Percentiles rank a stretch among this genome's conserved stretches.
phyloP scores from a whole-genome alignment of 2,797 vertebrate species.

The Austrolebias charrua region DNA sequence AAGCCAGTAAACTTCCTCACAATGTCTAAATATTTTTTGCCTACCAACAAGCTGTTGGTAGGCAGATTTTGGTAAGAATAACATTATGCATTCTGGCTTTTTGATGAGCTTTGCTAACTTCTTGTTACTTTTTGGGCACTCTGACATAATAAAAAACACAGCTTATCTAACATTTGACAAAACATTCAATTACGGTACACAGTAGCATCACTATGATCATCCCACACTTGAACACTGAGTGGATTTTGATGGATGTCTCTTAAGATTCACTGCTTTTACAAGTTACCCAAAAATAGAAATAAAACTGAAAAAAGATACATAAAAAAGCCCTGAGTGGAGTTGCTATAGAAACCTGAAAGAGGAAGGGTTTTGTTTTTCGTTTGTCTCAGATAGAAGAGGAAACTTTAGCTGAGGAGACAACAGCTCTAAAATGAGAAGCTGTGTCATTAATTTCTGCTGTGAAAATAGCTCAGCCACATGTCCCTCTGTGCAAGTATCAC shows the following conservation, averaged over 20 bases:
- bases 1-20: conserved; percentile 35
- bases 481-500: too few species aligned
- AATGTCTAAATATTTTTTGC: not conserved
- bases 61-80: not conserved
- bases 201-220: conserved; percentile 13
- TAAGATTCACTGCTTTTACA: conserved; percentile 25
- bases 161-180: conserved; percentile 2
- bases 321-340: too few species aligned
- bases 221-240: conserved; percentile 23
- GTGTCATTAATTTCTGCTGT: too few species aligned
- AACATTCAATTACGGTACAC: conserved; percentile 15
- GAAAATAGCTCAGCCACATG: too few species aligned
- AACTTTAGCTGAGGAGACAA: too few species aligned
- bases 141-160: not conserved
- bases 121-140: not conserved
- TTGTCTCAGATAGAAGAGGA: too few species aligned
- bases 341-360: too few species aligned
- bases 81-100: not conserved
- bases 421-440: too few species aligned
- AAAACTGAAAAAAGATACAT: too few species aligned
- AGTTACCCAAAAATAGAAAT: too few species aligned
- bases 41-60: not conserved
- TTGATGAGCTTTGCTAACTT: not conserved
- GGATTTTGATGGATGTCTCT: conserved; percentile 47
- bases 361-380: too few species aligned